Conservation (phyloP, 1,140 invertebrate genomes). For the Drosophila miranda region DNA sequence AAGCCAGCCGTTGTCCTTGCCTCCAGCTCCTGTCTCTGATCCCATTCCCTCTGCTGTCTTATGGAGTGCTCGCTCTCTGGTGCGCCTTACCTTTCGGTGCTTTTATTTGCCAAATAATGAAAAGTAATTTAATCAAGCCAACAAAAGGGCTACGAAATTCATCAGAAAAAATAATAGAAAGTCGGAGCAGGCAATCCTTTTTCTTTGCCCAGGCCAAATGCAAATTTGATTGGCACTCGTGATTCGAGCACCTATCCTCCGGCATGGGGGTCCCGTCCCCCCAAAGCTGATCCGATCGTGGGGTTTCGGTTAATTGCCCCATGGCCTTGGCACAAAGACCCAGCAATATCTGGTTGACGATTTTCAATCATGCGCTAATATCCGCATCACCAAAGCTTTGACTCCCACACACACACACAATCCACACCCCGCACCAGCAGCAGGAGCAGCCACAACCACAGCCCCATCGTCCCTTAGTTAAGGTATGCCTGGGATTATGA, state of each 20-base stretch:
- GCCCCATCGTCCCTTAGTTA: slow-evolving; percentile 17
- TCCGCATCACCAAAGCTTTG: slow-evolving; percentile 50
- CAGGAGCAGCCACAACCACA: slow-evolving; percentile 27
- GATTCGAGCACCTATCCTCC: slow-evolving; percentile 26
- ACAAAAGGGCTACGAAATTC: slow-evolving; percentile 64
- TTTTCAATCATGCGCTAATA: slow-evolving; percentile 74
- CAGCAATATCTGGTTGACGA: slow-evolving; percentile 56
- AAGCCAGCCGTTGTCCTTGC: slow-evolving; percentile 66
- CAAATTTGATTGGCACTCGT: slow-evolving; percentile 61
- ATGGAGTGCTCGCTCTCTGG: not conserved
- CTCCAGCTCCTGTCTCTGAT: slow-evolving; percentile 1
- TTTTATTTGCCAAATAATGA: slow-evolving; percentile 79
- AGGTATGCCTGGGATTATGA: slow-evolving; percentile 10
- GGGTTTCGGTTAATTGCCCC: slow-evolving; percentile 48
- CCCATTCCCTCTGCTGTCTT: slow-evolving; percentile 13
- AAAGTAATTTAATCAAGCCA: slow-evolving; percentile 81
- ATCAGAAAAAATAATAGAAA: slow-evolving; percentile 38
- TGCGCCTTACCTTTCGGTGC: slow-evolving; percentile 5
- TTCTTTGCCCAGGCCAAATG: slow-evolving; percentile 27
- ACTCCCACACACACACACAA: slow-evolving; percentile 16
- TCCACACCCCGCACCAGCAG: not conserved
- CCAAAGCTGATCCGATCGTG: slow-evolving; percentile 11
- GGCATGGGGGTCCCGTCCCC: slow-evolving; percentile 29
- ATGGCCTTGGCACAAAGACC: slow-evolving; percentile 36
- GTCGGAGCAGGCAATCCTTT: slow-evolving; percentile 9